Percentiles rank a stretch among this genome's conserved stretches.
Conservation (phyloP, 1,140 invertebrate species). For the Drosophila virilis region DNA sequence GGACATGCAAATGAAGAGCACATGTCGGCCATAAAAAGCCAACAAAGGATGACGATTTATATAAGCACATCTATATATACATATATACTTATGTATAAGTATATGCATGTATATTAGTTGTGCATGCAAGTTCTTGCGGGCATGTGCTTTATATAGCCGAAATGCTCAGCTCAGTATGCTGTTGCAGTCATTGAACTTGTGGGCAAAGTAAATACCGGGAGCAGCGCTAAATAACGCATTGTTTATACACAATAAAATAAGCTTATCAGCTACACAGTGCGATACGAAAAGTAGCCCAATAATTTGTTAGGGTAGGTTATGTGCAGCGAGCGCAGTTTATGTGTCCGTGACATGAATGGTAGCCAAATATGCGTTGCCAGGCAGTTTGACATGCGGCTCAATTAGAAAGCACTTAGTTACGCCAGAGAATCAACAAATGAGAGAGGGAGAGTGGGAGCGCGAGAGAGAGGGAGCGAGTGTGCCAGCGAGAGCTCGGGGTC, state of each 20-base stretch:
- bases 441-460: neutral
- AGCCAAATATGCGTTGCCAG: slow-evolving; percentile 28
- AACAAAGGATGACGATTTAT: slow-evolving; percentile 36
- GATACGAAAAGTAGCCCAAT: neutral
- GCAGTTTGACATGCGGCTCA: slow-evolving; percentile 41
- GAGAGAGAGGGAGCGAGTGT: neutral
- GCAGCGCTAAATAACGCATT: neutral
- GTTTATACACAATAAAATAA: slow-evolving; percentile 25
- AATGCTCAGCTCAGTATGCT: neutral
- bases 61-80: neutral
- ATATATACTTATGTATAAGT: neutral
- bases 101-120: neutral
- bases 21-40: slow-evolving; percentile 39
- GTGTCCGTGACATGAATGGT: slow-evolving; percentile 57
- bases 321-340: slow-evolving; percentile 38
- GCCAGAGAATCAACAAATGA: neutral
- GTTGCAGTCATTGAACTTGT: slow-evolving; percentile 66
- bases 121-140: slow-evolving; percentile 7
- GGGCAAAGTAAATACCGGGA: slow-evolving; percentile 12
- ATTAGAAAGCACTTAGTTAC: slow-evolving; percentile 54
- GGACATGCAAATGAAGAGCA: slow-evolving; percentile 51
- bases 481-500: no score
- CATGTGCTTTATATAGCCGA: slow-evolving; percentile 7
- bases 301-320: slow-evolving; percentile 68
- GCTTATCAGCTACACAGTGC: slow-evolving; percentile 55